Conservation (phyloP, 1,140 invertebrate genomes). For the Drosophila virilis region DNA sequence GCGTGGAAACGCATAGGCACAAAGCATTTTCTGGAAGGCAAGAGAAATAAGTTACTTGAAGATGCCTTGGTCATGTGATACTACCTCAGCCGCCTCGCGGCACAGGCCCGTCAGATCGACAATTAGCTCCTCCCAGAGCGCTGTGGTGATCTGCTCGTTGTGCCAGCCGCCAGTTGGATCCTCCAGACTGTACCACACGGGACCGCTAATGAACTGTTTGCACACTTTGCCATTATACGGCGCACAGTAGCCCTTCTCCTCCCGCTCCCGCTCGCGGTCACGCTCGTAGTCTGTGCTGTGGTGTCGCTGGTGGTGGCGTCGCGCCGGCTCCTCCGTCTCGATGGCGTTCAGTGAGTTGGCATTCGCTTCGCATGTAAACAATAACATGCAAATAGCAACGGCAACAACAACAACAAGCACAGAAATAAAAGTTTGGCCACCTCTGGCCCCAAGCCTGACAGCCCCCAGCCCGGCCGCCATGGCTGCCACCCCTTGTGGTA, state of each 20-base stretch:
- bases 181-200: slow-evolving; percentile 92
- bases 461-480: slow-evolving; percentile 51
- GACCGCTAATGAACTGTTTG: slow-evolving; percentile 90
- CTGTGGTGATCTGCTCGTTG: slow-evolving; percentile 93
- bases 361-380: slow-evolving; percentile 57
- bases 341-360: slow-evolving; percentile 69
- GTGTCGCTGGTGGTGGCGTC: slow-evolving; percentile 72
- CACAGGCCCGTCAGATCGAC: slow-evolving; percentile 91
- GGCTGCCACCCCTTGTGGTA: slow-evolving; percentile 49
- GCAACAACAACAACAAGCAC: slow-evolving; percentile 23
- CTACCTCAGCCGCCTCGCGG: slow-evolving; percentile 92
- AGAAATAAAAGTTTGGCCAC: slow-evolving; percentile 26
- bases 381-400: slow-evolving; percentile 64
- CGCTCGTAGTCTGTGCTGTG: slow-evolving; percentile 44
- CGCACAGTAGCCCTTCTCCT: slow-evolving; percentile 90
- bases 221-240: slow-evolving; percentile 95
- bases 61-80: background rate
- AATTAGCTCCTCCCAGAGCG: slow-evolving; percentile 94
- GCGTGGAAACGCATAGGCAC: slow-evolving; percentile 95
- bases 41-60: slow-evolving; percentile 1
- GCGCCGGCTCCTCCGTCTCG: slow-evolving; percentile 58
- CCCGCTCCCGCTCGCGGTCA: slow-evolving; percentile 30
- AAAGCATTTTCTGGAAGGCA: slow-evolving; percentile 90
- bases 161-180: slow-evolving; percentile 89
- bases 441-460: slow-evolving; percentile 20